Conservation (phyloP, 2,113 vertebrate species). For the Neodon shergylaensis region DNA sequence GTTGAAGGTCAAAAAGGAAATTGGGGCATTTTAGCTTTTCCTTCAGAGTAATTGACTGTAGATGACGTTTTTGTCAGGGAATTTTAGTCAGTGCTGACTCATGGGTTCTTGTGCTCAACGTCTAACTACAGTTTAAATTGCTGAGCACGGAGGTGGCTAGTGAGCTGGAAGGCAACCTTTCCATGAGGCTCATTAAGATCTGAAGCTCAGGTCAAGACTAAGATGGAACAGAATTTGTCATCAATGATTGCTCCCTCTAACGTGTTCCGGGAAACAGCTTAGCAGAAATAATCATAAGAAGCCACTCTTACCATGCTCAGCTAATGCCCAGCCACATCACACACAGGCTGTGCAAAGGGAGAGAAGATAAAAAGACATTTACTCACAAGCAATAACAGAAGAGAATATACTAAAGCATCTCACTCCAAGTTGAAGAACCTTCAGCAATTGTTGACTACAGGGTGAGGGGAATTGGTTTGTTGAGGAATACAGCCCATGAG, state of each 20-base stretch:
- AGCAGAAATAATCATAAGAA: slow-evolving; percentile 25
- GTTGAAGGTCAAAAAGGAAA: slow-evolving; percentile 34
- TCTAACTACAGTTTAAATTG: slow-evolving; percentile 45
- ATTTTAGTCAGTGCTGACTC: slow-evolving; percentile 32
- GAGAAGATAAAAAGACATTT: not conserved
- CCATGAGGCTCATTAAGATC: slow-evolving; percentile 1
- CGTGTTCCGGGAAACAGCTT: slow-evolving; percentile 20
- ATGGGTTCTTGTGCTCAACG: not conserved
- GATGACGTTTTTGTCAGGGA: not conserved
- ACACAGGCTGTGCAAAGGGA: not conserved
- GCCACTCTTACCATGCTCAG: not conserved
- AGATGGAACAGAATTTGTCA: not conserved
- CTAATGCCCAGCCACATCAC: not conserved
- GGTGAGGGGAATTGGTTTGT: not conserved
- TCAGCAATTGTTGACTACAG: not conserved
- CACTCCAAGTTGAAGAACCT: not conserved
- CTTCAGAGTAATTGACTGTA: slow-evolving; percentile 25
- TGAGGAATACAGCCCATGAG: not conserved
- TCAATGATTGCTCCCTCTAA: slow-evolving; percentile 1
- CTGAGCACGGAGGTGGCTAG: slow-evolving; percentile 4
- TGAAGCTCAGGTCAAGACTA: not conserved
- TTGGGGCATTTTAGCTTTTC: not conserved
- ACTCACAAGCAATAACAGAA: not conserved
- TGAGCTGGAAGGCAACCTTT: slow-evolving; percentile 14
- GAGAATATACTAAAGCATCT: not conserved